Evolutionary conservation across 2,113 vertebrate genomes (phyloP).

Genomic region (Cariama cristata): DNA sequence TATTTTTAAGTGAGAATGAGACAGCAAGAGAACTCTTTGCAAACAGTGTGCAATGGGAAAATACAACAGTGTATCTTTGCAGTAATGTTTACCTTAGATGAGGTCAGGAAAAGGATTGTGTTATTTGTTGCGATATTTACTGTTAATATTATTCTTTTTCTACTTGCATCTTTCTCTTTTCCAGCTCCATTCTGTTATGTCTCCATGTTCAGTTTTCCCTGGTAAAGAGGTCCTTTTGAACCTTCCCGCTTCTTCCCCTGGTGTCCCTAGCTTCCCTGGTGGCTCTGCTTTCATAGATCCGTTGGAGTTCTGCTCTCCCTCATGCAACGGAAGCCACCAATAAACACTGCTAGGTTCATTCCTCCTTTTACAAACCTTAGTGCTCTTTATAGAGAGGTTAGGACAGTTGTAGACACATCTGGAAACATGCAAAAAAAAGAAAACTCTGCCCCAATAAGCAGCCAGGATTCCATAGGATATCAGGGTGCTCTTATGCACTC

Average conservation of each 20-base stretch:
- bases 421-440: background rate
- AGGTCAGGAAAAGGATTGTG: background rate
- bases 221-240: background rate
- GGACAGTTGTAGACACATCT: background rate
- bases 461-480: background rate
- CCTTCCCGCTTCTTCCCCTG: background rate
- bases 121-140: background rate
- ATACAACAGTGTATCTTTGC: background rate
- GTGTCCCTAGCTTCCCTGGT: background rate
- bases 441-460: background rate
- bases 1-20: background rate
- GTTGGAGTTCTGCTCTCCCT: background rate
- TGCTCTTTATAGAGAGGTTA: background rate
- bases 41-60: background rate
- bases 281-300: background rate
- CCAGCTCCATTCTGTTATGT: background rate
- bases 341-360: background rate
- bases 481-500: background rate
- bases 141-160: background rate
- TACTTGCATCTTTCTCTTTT: background rate
- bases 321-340: background rate
- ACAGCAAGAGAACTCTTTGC: background rate
- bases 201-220: background rate
- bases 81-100: background rate
- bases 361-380: background rate